A percentile compares a stretch with the other conserved stretches of the same genome.
phyloP scores from a whole-genome alignment of 2,888 invertebrate species.

The Pherbina coryleti region DNA sequence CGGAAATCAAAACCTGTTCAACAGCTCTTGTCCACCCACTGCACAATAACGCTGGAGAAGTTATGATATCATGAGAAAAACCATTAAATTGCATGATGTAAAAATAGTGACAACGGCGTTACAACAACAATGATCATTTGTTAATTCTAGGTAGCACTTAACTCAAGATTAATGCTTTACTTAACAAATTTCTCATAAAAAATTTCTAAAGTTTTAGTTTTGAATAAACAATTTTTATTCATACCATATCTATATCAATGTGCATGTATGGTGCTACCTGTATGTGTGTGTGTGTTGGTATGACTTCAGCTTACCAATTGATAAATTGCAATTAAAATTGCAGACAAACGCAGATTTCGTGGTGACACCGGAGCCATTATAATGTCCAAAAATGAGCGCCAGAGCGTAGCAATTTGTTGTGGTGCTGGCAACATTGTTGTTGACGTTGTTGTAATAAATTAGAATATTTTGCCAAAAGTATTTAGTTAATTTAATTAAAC shows the following conservation, averaged over 20 bases:
- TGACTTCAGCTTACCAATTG: slow-evolving; percentile 63
- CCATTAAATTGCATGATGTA: too few species aligned
- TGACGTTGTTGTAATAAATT: not conserved
- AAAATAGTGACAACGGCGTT: too few species aligned
- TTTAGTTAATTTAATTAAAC: slow-evolving; percentile 4
- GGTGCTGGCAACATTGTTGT: slow-evolving; percentile 54
- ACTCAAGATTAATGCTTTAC: too few species aligned
- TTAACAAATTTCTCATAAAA: too few species aligned
- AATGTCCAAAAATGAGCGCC: slow-evolving; percentile 55
- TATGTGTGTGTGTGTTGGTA: not conserved
- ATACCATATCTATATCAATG: not conserved
- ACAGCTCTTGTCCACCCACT: too few species aligned
- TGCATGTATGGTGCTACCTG: not conserved
- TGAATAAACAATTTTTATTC: not conserved
- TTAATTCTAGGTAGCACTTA: too few species aligned
- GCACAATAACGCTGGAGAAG: too few species aligned
- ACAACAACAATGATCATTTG: too few species aligned
- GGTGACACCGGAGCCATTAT: slow-evolving; percentile 64
- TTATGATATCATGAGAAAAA: too few species aligned
- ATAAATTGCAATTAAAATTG: slow-evolving; percentile 66
- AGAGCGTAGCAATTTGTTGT: slow-evolving; percentile 44
- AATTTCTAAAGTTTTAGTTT: not conserved
- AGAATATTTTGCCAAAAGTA: not conserved
- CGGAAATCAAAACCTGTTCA: too few species aligned
- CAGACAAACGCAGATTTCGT: slow-evolving; percentile 66